Base-by-base conservation (phyloP, 2,888 invertebrate species). In the Ligdia adustata region DNA sequence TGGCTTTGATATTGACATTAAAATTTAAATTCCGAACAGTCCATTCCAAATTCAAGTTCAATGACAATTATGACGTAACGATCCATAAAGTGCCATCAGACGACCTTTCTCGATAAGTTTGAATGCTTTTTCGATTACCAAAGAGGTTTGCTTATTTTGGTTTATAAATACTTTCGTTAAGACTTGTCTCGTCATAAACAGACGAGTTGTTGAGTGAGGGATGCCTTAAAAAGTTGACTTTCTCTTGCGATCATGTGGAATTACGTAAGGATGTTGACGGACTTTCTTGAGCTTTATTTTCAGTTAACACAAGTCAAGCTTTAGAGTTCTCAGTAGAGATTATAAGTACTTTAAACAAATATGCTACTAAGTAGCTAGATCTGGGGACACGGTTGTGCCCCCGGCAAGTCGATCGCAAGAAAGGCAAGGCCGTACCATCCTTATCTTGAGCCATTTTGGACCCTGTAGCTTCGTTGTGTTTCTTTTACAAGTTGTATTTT, bases 11-110 rank as follows among this genome's bases (percentile, higher is more conserved):
- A 18, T 16, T 31, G 32, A 24, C 31, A 14, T 4, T 27, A 27
- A 46, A 29, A 35, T 37, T 37, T 32, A 24, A 34, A 42, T 15
- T 26, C 22, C 32, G 37, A 37, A 40, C 9, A 1, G 9, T 9
- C 28, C 47, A 37, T 72, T 72, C 64, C 47, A 66, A 68, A 71
- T 73, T 77, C 77, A 81, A 79, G 78, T 79, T 79, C 78, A 78
- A 70, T 75, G 72, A 77, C 76, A 72, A 69, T 55, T 57, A 53
- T 67, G 60, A 64, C 53, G 63, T 57, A 64, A 64, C 38, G 18
- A 26, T 53, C 34, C 48, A 31, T 45, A 52, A 32, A 41, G 33
- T 32, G 50, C 37, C 51, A 49, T 34, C 34, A 33, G 34, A 42
- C 50, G 42, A 43, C 43, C 31, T 44, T 32, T 34, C 18, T 20